These are phyloP conservation scores for Sebastes oblongus DNA, from an alignment of 2,797 vertebrate genomes.

Conservation along the genomic window DNA sequence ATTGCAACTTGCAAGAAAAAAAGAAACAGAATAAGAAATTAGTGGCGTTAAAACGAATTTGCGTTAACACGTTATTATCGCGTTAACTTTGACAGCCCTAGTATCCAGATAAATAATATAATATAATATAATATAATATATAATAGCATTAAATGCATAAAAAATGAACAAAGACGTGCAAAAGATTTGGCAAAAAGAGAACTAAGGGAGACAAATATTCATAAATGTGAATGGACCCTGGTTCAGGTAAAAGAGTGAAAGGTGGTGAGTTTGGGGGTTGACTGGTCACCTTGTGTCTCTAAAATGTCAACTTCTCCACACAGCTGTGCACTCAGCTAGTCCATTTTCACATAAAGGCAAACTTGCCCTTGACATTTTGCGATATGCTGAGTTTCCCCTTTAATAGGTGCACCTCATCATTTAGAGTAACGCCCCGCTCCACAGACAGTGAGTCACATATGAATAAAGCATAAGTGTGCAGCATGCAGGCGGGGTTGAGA, in stretches of 20 bases:
- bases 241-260: conserved; percentile 13
- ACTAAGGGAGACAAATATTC: not conserved
- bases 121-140: no score
- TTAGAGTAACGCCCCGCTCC: conserved; percentile 31
- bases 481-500: not conserved
- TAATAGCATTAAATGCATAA: not conserved
- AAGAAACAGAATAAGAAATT: no score
- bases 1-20: no score
- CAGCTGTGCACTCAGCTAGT: not conserved
- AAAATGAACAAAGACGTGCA: not conserved
- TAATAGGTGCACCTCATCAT: conserved; percentile 54
- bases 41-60: no score
- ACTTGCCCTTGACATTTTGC: conserved; percentile 67
- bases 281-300: conserved; percentile 11
- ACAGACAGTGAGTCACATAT: conserved; percentile 19
- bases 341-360: conserved; percentile 45
- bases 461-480: conserved; percentile 14
- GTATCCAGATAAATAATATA: no score
- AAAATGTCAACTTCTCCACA: conserved; percentile 48
- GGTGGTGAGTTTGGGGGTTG: not conserved
- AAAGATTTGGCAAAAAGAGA: not conserved
- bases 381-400: conserved; percentile 39
- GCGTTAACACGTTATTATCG: no score
- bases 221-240: not conserved
- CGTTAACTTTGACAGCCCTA: no score